phyloP scores from a whole-genome alignment of 2,797 vertebrate species.

The Falco naumanni region DNA sequence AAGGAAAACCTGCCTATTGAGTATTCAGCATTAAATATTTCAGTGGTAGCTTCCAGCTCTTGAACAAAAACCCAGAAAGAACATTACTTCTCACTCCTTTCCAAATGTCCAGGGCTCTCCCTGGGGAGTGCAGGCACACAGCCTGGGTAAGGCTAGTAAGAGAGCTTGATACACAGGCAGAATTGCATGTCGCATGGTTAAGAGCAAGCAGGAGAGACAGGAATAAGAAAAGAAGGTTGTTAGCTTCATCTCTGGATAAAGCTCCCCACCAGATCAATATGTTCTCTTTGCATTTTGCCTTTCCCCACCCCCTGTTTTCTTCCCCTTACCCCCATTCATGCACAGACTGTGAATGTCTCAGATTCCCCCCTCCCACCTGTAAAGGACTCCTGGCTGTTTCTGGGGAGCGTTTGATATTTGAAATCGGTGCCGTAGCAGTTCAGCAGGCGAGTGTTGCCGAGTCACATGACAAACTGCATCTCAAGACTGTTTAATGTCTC shows the following conservation, averaged over 20 bases:
- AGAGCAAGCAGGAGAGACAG: neutral
- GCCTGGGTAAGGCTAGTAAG: neutral
- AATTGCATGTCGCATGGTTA: neutral
- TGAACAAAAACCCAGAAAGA: constrained; percentile 6
- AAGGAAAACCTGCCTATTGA: neutral
- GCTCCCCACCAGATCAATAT: neutral
- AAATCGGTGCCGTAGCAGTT: neutral
- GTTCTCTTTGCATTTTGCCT: neutral
- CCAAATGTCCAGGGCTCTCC: neutral
- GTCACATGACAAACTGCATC: constrained; percentile 27
- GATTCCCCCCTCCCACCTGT: neutral
- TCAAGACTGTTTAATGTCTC: constrained; percentile 47
- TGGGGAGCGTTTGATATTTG: constrained; percentile 31
- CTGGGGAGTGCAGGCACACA: neutral
- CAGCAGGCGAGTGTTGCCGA: constrained; percentile 15
- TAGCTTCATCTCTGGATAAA: neutral
- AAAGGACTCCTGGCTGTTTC: neutral
- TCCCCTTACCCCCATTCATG: neutral
- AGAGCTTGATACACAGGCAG: neutral
- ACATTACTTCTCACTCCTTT: neutral
- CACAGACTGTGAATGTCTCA: constrained; percentile 1
- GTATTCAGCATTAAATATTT: neutral
- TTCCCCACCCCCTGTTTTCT: neutral
- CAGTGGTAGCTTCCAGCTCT: constrained; percentile 9
- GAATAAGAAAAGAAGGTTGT: neutral